Conservation (phyloP, 1,140 invertebrate genomes). For the Drosophila parabipectinata region DNA sequence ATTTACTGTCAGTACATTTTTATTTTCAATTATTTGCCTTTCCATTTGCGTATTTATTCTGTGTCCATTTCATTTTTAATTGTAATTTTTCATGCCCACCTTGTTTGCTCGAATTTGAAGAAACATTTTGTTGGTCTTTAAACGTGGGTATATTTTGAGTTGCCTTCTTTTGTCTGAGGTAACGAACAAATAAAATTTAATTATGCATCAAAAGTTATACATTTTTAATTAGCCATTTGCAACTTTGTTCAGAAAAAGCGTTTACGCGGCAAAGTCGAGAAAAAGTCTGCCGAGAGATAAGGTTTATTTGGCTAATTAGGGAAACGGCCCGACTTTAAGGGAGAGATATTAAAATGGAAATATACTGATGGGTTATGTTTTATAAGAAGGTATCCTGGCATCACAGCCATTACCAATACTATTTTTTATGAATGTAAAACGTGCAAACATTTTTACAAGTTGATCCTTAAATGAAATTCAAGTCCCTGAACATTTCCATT, state of each 20-base stretch:
- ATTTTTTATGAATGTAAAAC: background rate
- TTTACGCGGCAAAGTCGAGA: conserved; percentile 13
- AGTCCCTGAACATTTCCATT: conserved; percentile 16
- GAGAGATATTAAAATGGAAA: conserved; percentile 7
- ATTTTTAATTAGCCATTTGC: conserved; percentile 69
- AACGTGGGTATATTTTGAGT: conserved; percentile 4
- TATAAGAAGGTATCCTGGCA: background rate
- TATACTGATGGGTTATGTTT: background rate
- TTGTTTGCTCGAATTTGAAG: conserved; percentile 26
- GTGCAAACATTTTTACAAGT: background rate
- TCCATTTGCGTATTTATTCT: conserved; percentile 26
- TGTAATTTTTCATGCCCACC: conserved; percentile 12
- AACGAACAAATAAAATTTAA: conserved; percentile 59
- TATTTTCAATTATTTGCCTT: conserved; percentile 28
- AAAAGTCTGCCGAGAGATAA: conserved; percentile 23
- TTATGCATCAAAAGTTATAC: conserved; percentile 52
- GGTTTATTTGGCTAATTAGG: conserved; percentile 29
- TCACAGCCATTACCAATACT: background rate
- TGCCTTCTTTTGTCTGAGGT: conserved; percentile 13
- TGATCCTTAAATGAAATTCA: conserved; percentile 1
- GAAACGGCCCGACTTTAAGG: background rate
- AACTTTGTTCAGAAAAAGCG: conserved; percentile 38
- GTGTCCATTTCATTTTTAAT: conserved; percentile 25
- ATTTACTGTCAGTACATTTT: background rate
- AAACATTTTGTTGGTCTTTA: conserved; percentile 9